These are phyloP conservation scores for Megaceryle torquata DNA, from an alignment of 2,113 vertebrate genomes.

Conservation along the genomic window DNA sequence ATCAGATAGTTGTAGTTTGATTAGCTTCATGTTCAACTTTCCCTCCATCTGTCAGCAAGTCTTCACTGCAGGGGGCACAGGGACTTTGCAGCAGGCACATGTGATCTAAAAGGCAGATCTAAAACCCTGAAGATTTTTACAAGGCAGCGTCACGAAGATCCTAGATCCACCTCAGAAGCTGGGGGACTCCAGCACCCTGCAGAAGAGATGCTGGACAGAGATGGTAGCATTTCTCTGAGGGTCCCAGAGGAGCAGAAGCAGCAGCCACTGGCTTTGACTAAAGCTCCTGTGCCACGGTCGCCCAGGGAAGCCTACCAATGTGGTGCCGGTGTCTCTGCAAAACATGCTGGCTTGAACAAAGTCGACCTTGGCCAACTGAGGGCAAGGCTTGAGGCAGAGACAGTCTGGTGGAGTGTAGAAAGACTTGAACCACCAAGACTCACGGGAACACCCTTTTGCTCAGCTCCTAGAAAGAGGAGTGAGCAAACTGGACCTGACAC, in stretches of 20 bases:
- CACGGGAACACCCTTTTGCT: background rate
- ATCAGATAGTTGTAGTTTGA: background rate
- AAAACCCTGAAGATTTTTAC: background rate
- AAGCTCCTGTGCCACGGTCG: background rate
- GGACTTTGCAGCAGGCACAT: background rate
- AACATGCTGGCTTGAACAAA: background rate
- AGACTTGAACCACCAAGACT: background rate
- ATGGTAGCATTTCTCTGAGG: background rate
- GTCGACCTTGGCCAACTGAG: background rate
- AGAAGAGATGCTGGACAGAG: background rate
- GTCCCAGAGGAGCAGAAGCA: background rate
- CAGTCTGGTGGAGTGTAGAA: background rate
- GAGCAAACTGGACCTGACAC: background rate
- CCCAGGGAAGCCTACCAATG: background rate
- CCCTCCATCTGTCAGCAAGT: background rate
- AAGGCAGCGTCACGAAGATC: background rate
- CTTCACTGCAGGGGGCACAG: background rate
- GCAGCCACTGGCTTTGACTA: background rate
- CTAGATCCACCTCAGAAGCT: background rate
- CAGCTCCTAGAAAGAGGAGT: background rate
- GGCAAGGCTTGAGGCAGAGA: background rate
- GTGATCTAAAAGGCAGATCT: background rate
- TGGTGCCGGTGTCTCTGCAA: background rate
- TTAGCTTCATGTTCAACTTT: background rate
- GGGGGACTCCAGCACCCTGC: background rate